Evolutionary conservation across 2,797 vertebrate species (phyloP).

Genomic region (Ceyx erithaca): DNA sequence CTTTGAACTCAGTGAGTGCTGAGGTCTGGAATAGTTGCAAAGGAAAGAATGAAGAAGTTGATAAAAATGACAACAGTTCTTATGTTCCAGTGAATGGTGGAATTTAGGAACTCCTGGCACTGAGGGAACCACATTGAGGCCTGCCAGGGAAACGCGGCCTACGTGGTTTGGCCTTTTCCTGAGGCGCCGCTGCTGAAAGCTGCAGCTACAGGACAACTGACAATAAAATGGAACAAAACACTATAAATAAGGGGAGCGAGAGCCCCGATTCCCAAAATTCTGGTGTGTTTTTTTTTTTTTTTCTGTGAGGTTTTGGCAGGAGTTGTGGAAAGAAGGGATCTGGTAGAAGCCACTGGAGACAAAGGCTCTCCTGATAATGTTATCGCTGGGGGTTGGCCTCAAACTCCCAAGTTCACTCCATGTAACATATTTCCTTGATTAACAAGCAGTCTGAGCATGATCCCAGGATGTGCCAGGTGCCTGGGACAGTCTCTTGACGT

Average conservation of each 20-base stretch:
- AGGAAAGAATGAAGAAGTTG: constrained; percentile 36
- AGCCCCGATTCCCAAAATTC: not conserved
- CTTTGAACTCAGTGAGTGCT: constrained; percentile 34
- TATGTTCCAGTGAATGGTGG: not conserved
- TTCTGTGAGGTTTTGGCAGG: not conserved
- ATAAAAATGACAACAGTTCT: constrained; percentile 4
- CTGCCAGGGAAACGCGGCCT: not conserved
- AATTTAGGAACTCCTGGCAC: no score
- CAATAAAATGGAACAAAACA: not conserved
- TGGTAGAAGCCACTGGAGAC: not conserved
- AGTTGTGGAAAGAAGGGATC: not conserved
- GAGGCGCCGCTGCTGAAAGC: not conserved
- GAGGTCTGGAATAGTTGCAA: constrained; percentile 47
- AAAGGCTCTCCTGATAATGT: constrained; percentile 16
- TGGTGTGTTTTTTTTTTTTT: not conserved
- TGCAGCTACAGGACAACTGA: not conserved
- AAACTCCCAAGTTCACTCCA: constrained; percentile 1
- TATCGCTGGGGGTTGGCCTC: constrained; percentile 24
- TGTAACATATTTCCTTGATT: constrained; percentile 36
- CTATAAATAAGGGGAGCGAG: not conserved
- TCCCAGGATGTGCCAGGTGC: not conserved
- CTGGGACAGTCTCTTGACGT: not conserved
- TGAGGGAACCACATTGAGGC: no score
- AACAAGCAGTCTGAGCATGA: not conserved
- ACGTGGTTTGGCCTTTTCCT: not conserved